These are phyloP conservation scores for Aphelinus atriplicis DNA, from an alignment of 1,140 invertebrate genomes.

Conservation along the genomic window DNA sequence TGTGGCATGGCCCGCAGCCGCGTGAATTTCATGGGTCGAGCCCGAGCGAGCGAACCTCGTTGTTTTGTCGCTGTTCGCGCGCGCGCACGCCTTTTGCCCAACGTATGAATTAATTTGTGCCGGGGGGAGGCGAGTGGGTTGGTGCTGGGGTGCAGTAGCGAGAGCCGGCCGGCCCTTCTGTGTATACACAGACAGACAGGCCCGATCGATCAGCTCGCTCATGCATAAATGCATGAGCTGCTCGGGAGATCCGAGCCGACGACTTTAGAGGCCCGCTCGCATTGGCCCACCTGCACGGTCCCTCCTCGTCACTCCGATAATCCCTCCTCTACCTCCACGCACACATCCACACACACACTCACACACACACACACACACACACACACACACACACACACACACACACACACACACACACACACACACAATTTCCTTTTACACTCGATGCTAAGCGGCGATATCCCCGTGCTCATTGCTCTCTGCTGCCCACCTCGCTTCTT, in stretches of 20 bases:
- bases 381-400: too few species aligned
- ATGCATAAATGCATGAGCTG: conserved; percentile 34
- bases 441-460: conserved; percentile 5
- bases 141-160: neutral
- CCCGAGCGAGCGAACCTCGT: neutral
- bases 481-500: neutral
- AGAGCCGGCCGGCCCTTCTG: too few species aligned
- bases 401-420: too few species aligned
- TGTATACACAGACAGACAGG: neutral
- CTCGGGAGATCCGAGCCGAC: neutral
- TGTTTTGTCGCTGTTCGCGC: neutral
- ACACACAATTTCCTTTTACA: too few species aligned
- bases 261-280: conserved; percentile 9
- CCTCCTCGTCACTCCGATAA: neutral
- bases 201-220: conserved; percentile 27
- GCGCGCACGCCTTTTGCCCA: neutral
- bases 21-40: too few species aligned
- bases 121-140: neutral
- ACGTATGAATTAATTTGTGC: too few species aligned
- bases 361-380: too few species aligned
- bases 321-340: conserved; percentile 14
- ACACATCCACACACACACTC: neutral
- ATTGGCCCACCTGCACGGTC: too few species aligned
- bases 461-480: neutral
- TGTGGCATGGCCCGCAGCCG: too few species aligned